phyloP scores from a whole-genome alignment of 2,888 invertebrate genomes.

The Meganola albula region DNA sequence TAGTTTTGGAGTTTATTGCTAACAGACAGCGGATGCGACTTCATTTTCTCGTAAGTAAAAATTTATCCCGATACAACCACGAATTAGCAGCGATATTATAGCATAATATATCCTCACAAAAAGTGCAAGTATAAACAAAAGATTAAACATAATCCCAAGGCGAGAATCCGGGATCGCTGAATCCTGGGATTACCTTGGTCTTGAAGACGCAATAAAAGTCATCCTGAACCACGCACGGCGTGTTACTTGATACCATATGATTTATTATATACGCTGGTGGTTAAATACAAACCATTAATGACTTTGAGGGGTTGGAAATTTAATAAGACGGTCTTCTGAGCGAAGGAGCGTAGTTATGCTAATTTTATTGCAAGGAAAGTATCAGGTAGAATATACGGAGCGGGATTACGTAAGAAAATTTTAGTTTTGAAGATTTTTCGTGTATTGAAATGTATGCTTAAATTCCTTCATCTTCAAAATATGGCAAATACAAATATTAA shows the following conservation, averaged over 20 bases:
- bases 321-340: constrained; percentile 70
- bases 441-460: too few species aligned
- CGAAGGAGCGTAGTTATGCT: constrained; percentile 74
- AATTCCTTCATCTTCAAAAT: too few species aligned
- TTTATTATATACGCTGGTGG: constrained; percentile 69
- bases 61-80: constrained; percentile 16
- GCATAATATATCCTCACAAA: constrained; percentile 31
- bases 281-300: constrained; percentile 76
- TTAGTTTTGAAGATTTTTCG: too few species aligned
- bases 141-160: constrained; percentile 52
- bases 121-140: constrained; percentile 57
- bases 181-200: constrained; percentile 53
- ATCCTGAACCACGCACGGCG: constrained; percentile 32
- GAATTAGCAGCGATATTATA: constrained; percentile 30
- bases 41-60: too few species aligned
- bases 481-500: too few species aligned
- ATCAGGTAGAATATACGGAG: constrained; percentile 46
- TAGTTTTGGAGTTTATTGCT: too few species aligned
- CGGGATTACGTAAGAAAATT: constrained; percentile 12
- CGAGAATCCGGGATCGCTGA: constrained; percentile 31
- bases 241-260: constrained; percentile 59
- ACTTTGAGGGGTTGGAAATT: constrained; percentile 74
- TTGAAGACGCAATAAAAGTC: constrained; percentile 66
- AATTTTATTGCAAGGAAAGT: constrained; percentile 73
- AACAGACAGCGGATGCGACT: too few species aligned